phyloP scores from a whole-genome alignment of 2,888 invertebrate genomes.

The Hemicrepidius hirtus region DNA sequence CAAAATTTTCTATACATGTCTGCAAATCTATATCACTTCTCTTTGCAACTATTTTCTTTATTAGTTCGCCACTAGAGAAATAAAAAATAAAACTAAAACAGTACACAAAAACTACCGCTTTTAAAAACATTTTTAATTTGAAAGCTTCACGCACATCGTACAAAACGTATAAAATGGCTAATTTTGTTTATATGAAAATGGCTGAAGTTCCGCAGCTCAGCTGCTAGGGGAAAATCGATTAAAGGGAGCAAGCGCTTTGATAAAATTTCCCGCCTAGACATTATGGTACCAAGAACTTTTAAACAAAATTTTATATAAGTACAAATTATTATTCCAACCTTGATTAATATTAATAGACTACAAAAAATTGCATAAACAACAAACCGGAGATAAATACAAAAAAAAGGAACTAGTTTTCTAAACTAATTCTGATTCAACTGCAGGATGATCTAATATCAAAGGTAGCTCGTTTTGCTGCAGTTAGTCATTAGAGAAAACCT shows the following conservation, averaged over 20 bases:
- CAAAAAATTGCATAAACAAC: neutral
- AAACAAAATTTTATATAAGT: neutral
- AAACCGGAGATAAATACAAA: neutral
- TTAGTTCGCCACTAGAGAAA: neutral
- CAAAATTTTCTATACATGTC: conserved; percentile 85
- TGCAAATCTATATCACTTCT: conserved; percentile 76
- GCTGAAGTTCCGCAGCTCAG: conserved; percentile 40
- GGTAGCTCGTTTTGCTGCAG: neutral
- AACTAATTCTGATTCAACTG: conserved; percentile 28
- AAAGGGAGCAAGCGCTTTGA: conserved; percentile 38
- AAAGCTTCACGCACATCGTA: conserved; percentile 36
- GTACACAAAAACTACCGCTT: conserved; percentile 26
- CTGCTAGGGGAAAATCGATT: conserved; percentile 45
- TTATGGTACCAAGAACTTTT: conserved; percentile 24
- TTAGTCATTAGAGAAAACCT: conserved; percentile 4
- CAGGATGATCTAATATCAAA: conserved; percentile 18
- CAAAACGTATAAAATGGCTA: conserved; percentile 46
- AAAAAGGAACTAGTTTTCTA: conserved; percentile 8
- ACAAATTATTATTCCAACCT: neutral
- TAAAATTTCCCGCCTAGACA: conserved; percentile 18
- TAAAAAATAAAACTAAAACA: conserved; percentile 22
- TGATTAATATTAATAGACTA: neutral
- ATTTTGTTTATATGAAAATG: conserved; percentile 50
- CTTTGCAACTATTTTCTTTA: conserved; percentile 37
- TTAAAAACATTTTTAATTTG: conserved; percentile 11